A percentile compares a stretch with the other conserved stretches of the same genome.
Evolutionary conservation across 2,797 vertebrate genomes (phyloP).

Genomic region (Rhincodon typus): DNA sequence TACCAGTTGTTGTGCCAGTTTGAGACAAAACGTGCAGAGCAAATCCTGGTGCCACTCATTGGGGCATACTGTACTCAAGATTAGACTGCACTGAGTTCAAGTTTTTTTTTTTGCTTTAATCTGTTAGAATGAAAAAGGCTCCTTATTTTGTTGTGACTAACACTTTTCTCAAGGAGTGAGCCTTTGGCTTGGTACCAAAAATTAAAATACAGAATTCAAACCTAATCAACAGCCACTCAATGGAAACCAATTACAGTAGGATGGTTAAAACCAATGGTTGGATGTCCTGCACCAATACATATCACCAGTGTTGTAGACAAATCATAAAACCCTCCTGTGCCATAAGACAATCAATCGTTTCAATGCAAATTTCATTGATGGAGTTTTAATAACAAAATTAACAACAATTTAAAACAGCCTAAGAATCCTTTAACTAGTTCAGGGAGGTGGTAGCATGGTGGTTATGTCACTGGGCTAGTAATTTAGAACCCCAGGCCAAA

Average conservation of each 20-base stretch:
- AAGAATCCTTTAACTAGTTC: neutral
- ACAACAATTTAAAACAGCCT: neutral
- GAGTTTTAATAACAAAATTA: neutral
- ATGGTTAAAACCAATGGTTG: neutral
- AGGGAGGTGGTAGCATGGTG: no score
- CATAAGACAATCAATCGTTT: neutral
- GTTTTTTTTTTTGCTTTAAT: neutral
- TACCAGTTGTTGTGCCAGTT: neutral
- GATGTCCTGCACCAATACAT: neutral
- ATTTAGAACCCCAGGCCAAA: no score
- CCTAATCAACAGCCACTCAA: neutral
- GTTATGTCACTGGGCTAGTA: no score
- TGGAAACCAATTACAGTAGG: neutral
- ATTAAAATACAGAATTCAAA: neutral
- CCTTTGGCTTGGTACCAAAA: neutral
- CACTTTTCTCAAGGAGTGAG: neutral
- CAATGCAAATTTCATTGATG: neutral
- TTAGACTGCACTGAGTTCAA: neutral
- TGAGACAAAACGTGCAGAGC: neutral
- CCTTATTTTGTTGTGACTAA: neutral
- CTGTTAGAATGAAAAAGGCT: neutral
- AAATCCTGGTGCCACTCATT: neutral
- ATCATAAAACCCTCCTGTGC: neutral
- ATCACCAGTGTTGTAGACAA: neutral
- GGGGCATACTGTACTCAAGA: neutral